These are phyloP conservation scores for Microplitis manilae DNA, from an alignment of 2,888 invertebrate genomes.

Conservation along the genomic window DNA sequence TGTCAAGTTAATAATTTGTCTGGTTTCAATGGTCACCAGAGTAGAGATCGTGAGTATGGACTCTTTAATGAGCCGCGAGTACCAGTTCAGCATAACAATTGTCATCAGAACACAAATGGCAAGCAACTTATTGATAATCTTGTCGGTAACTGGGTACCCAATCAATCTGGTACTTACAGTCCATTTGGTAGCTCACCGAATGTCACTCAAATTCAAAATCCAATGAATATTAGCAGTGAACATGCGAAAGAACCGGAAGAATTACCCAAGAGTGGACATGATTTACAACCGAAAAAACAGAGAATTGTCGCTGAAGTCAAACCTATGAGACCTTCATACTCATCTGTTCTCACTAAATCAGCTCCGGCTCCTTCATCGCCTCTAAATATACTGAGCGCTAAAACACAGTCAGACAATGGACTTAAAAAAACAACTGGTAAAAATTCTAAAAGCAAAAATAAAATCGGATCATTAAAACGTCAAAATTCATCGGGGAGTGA, in stretches of 20 bases:
- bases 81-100: conserved; percentile 48
- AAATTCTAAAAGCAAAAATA: conserved; percentile 69
- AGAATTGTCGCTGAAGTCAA: conserved; percentile 89
- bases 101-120: conserved; percentile 61
- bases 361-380: conserved; percentile 54
- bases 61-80: conserved; percentile 64
- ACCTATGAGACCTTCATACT: conserved; percentile 89
- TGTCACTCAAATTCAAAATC: conserved; percentile 63
- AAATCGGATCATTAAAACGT: conserved; percentile 71
- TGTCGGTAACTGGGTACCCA: conserved; percentile 82
- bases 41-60: conserved; percentile 67
- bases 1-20: conserved; percentile 61
- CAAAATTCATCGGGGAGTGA: conserved; percentile 75
- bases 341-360: conserved; percentile 85
- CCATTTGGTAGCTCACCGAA: conserved; percentile 77
- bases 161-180: conserved; percentile 81
- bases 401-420: conserved; percentile 39
- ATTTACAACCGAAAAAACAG: conserved; percentile 73
- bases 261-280: conserved; percentile 55
- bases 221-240: conserved; percentile 45
- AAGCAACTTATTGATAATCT: conserved; percentile 80
- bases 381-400: conserved; percentile 51
- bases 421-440: conserved; percentile 68
- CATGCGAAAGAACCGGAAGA: conserved; percentile 57
- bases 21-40: conserved; percentile 57